Conservation (phyloP, 2,797 vertebrate genomes). For the Syndactyla subalaris region DNA sequence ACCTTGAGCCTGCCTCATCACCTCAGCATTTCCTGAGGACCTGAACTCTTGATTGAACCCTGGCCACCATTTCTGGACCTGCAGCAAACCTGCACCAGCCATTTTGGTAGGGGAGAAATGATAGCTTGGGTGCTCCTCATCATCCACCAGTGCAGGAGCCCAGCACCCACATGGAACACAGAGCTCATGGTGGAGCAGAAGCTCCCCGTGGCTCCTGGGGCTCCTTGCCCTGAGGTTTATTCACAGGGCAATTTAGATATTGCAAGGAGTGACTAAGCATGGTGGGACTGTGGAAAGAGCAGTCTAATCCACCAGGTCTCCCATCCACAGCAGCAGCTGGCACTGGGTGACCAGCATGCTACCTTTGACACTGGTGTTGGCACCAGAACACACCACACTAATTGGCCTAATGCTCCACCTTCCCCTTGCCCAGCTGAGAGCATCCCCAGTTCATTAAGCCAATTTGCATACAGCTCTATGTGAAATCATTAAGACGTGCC, state of each 20-base stretch:
- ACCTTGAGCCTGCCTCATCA: neutral
- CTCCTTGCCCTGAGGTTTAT: neutral
- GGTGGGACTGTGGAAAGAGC: neutral
- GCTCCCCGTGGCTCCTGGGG: fast-evolving
- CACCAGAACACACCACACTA: fast-evolving
- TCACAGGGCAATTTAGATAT: neutral
- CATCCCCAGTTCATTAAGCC: neutral
- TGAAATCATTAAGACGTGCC: neutral
- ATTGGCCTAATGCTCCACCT: neutral
- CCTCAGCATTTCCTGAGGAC: neutral
- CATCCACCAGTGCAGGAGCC: neutral
- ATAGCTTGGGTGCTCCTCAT: neutral
- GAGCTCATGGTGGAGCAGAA: neutral
- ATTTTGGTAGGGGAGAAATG: neutral
- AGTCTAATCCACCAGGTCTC: neutral
- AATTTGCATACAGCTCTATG: neutral
- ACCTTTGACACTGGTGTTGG: neutral
- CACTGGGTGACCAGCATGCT: neutral
- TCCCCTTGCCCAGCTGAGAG: neutral
- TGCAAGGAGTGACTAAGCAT: neutral
- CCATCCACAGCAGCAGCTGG: neutral
- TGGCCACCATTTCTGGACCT: neutral
- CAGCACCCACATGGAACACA: neutral
- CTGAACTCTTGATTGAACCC: neutral
- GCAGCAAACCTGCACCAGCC: neutral